Base-by-base conservation (phyloP, 2,888 invertebrate species). In the Epinotia bilunana region DNA sequence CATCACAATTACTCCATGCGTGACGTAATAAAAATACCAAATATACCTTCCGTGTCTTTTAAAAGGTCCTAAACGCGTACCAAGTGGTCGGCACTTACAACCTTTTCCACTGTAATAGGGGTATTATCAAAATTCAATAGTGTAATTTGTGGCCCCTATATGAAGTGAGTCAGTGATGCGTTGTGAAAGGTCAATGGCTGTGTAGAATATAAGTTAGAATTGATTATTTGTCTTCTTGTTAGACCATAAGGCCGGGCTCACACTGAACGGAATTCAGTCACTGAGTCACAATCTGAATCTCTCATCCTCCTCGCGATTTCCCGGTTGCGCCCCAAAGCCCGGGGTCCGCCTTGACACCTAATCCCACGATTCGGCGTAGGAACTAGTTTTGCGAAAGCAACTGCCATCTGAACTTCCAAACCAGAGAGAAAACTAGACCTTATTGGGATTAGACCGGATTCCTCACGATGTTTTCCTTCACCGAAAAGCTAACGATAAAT, bases 1-100 rank as follows among this genome's bases (percentile, higher is more conserved):
- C 13, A 43, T 13, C 18, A 46, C 28, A 58, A 60, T 60, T 28
- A 39, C 39, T 39, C 28, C 16, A 60, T 13, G 13, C 60, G 12
- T 28, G 13, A 60, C 60, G 33, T 60, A 16, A 60, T 60, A 60
- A 60, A 60, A 60, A 60, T 60, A 60, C 60, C 60, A 60, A 60
- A 28, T 60, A 13, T 1, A 28, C 4, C 33, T 20, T 16, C 16
- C 28, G 13, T 16, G 12, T 6, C 13, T 49, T 16, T 28, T 6
- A 60, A 60, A 28, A 16, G 12, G 9, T 12, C 60, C 28, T 28
- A 60, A 16, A 16, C 0, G 16, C 28, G 28, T 16, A 28, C 13
- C 5, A 5, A 13, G 2, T 60, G 1, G 28, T 60, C 23, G 58
- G 13, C 23, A 23, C 13, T 23, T 58, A 58, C 20, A 23, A 23